phyloP scores from a whole-genome alignment of 2,888 invertebrate species.

The Podabrus alpinus region DNA sequence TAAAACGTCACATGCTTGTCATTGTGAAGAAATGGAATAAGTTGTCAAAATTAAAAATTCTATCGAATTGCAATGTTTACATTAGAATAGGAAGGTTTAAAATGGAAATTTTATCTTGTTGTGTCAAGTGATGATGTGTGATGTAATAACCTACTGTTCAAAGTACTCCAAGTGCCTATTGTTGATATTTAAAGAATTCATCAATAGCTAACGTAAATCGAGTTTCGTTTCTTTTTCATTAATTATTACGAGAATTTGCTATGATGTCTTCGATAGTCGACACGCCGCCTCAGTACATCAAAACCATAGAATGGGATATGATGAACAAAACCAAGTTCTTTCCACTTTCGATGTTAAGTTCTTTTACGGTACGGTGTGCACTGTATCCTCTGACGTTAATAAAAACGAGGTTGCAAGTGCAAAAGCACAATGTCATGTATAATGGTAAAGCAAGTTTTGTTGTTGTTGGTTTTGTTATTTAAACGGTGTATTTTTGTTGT shows the following conservation, averaged over 20 bases:
- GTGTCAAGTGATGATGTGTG: slow-evolving; percentile 11
- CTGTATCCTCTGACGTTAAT: slow-evolving; percentile 93
- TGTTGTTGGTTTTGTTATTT: neutral
- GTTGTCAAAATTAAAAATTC: neutral
- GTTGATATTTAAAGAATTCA: neutral
- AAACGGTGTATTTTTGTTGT: slow-evolving; percentile 35
- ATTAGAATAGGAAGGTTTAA: neutral
- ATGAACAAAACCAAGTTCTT: slow-evolving; percentile 95
- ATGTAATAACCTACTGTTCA: slow-evolving; percentile 2
- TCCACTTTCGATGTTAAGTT: slow-evolving; percentile 88
- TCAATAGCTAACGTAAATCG: neutral
- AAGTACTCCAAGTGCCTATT: neutral
- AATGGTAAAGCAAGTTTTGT: slow-evolving; percentile 59
- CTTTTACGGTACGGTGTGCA: slow-evolving; percentile 74
- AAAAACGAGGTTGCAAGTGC: slow-evolving; percentile 91
- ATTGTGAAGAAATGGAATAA: neutral
- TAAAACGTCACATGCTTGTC: neutral
- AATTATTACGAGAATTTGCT: neutral
- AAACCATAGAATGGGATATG: slow-evolving; percentile 96
- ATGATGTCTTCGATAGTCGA: slow-evolving; percentile 57
- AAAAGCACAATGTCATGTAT: slow-evolving; percentile 81
- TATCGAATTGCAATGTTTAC: neutral
- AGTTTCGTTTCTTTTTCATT: neutral
- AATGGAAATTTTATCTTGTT: slow-evolving; percentile 4
- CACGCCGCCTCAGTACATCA: slow-evolving; percentile 67